phyloP scores from a whole-genome alignment of 2,797 vertebrate species.

The Cossypha caffra region DNA sequence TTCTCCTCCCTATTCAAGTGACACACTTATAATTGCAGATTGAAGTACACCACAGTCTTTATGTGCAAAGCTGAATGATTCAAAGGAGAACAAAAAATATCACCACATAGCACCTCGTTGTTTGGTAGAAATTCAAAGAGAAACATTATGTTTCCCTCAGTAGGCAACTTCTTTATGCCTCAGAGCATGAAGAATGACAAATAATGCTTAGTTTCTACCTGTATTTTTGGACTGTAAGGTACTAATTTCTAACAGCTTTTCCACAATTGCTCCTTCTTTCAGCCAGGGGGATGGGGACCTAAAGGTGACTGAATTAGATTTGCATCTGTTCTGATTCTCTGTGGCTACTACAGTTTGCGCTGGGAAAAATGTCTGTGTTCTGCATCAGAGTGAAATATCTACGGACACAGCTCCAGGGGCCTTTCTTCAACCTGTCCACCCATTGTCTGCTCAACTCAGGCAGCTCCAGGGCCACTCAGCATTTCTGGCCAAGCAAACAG shows the following conservation, averaged over 20 bases:
- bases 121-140: not conserved
- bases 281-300: not conserved
- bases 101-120: not conserved
- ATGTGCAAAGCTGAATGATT: not conserved
- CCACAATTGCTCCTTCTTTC: not conserved
- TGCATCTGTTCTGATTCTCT: not conserved
- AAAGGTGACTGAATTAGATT: not conserved
- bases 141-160: not conserved
- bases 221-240: not conserved
- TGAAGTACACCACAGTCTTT: not conserved
- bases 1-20: not conserved
- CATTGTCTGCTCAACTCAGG: not conserved
- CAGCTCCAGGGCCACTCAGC: not conserved
- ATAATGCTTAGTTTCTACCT: not conserved
- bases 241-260: not conserved
- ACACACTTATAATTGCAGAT: not conserved
- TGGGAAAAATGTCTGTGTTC: not conserved
- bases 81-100: not conserved
- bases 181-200: not conserved
- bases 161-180: not conserved
- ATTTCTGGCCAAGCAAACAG: not conserved
- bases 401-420: fast-evolving
- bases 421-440: not conserved
- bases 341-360: not conserved
- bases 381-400: not conserved